Evolutionary conservation across 2,888 invertebrate species (phyloP).

Genomic region (Tupiocoris notatus): DNA sequence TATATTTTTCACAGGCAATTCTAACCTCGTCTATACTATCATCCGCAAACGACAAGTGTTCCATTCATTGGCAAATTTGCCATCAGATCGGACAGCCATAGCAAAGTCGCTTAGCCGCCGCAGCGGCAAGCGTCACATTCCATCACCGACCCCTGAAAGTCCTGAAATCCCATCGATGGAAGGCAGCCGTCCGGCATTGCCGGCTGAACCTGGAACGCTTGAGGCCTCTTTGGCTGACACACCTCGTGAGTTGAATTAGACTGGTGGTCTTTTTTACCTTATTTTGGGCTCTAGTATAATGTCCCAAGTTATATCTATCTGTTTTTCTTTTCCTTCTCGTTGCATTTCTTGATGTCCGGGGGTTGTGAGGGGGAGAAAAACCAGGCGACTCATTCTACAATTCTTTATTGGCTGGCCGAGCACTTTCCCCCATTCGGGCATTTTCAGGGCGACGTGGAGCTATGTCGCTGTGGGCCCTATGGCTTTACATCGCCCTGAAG

Average conservation of each 20-base stretch:
- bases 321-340: no score
- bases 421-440: no score
- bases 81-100: constrained; percentile 88
- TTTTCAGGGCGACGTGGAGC: no score
- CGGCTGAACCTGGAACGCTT: constrained; percentile 87
- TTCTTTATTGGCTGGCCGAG: no score
- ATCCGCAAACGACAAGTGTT: constrained; percentile 98
- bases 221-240: constrained; percentile 89
- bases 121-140: constrained; percentile 48
- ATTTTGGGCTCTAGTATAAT: no score
- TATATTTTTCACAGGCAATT: constrained; percentile 85
- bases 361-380: no score
- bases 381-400: no score
- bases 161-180: constrained; percentile 70
- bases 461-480: no score
- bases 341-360: no score
- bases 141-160: constrained; percentile 56
- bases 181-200: constrained; percentile 77
- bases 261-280: no score
- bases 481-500: no score
- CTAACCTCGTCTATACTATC: constrained; percentile 97
- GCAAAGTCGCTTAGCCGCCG: constrained; percentile 65
- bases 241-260: constrained; percentile 63
- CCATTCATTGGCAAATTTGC: constrained; percentile 94
- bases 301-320: no score